Conservation (phyloP, 2,888 invertebrate species). For the Meloe dianella region DNA sequence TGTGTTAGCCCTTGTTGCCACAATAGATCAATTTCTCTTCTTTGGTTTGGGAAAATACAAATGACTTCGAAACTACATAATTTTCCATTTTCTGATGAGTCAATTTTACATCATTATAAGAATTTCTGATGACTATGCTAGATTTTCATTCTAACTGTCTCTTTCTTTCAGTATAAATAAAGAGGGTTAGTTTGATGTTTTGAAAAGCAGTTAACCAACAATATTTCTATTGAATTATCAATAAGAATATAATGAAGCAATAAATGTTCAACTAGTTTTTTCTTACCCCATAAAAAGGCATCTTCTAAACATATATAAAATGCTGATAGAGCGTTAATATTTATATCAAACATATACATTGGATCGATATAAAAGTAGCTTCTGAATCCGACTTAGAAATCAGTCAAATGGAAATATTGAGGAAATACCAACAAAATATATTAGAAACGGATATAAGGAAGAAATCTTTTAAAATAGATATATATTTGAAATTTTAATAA, state of each 20-base stretch:
- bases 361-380: slow-evolving; percentile 14
- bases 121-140: slow-evolving; percentile 48
- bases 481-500: not conserved
- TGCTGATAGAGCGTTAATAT: slow-evolving; percentile 57
- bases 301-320: slow-evolving; percentile 53
- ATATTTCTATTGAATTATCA: slow-evolving; percentile 40
- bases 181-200: slow-evolving; percentile 30
- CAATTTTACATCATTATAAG: slow-evolving; percentile 51
- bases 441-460: slow-evolving; percentile 13
- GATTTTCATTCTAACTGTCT: slow-evolving; percentile 38
- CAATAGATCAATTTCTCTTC: not conserved
- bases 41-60: not conserved
- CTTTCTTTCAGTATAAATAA: slow-evolving; percentile 33
- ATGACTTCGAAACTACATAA: not conserved
- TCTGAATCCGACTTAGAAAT: slow-evolving; percentile 39
- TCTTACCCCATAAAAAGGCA: slow-evolving; percentile 39
- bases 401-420: slow-evolving; percentile 39
- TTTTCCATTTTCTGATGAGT: slow-evolving; percentile 43
- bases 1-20: not conserved
- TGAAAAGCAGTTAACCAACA: slow-evolving; percentile 34
- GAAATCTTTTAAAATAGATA: slow-evolving; percentile 5
- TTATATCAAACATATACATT: slow-evolving; percentile 53
- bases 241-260: slow-evolving; percentile 41
- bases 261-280: slow-evolving; percentile 51
- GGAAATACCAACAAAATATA: slow-evolving; percentile 34